Conservation (phyloP, 2,113 vertebrate species). For the Caranx melampygus region DNA sequence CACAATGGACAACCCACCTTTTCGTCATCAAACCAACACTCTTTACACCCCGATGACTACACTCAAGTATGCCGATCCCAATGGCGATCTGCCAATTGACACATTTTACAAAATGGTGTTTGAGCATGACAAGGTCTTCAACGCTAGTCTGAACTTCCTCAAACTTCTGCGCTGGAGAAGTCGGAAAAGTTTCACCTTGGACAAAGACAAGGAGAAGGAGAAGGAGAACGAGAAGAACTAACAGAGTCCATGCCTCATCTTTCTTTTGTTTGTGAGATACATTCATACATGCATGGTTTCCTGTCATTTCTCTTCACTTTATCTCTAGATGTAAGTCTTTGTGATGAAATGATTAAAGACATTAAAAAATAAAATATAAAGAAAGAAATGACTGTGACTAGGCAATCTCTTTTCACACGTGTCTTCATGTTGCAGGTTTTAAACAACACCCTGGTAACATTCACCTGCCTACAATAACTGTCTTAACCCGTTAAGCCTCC, state of each 20-base stretch:
- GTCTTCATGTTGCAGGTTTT: not conserved
- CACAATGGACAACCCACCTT: slow-evolving; percentile 87
- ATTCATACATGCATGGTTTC: not conserved
- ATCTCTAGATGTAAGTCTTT: not conserved
- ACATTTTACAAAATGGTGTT: slow-evolving; percentile 92
- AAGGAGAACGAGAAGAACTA: slow-evolving; percentile 63
- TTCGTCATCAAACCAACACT: slow-evolving; percentile 89
- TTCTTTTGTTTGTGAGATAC: not conserved
- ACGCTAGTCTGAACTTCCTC: slow-evolving; percentile 89
- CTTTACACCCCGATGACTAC: slow-evolving; percentile 91
- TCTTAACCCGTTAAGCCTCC: slow-evolving; percentile 28
- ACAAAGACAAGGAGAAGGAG: slow-evolving; percentile 67
- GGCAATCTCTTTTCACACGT: not conserved
- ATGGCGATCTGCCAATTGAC: slow-evolving; percentile 88
- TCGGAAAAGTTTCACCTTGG: slow-evolving; percentile 86
- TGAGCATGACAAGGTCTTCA: slow-evolving; percentile 90
- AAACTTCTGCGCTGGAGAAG: slow-evolving; percentile 89
- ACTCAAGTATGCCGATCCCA: slow-evolving; percentile 89
- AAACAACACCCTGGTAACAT: slow-evolving; percentile 1
- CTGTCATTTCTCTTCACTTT: not conserved
- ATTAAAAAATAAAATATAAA: not conserved
- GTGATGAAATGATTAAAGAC: not conserved
- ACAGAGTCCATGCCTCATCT: not conserved
- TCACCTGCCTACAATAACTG: not conserved
- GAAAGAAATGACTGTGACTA: not conserved